These are phyloP conservation scores for Platycheirus rosarum DNA, from an alignment of 2,888 invertebrate genomes.

Conservation along the genomic window DNA sequence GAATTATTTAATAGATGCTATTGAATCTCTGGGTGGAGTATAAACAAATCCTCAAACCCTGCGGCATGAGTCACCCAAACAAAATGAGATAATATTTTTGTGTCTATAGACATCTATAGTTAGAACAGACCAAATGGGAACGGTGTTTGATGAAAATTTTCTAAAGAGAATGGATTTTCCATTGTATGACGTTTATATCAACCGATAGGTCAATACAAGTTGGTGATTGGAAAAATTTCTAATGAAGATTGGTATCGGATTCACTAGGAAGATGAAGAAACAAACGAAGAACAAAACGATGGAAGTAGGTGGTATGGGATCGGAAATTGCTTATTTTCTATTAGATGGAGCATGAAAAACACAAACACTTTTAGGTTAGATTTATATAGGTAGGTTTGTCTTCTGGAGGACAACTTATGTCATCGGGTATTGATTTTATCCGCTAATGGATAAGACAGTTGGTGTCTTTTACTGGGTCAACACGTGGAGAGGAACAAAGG, in stretches of 20 bases:
- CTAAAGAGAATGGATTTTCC: conserved; percentile 39
- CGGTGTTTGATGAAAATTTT: conserved; percentile 29
- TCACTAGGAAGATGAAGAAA: no score
- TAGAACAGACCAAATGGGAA: background rate
- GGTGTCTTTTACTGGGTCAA: no score
- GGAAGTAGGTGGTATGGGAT: background rate
- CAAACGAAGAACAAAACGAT: background rate
- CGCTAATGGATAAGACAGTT: conserved; percentile 41
- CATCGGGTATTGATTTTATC: conserved; percentile 23
- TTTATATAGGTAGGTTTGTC: background rate
- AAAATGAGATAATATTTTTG: no score
- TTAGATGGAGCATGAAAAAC: conserved; percentile 29
- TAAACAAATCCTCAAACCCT: conserved; percentile 24
- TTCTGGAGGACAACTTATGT: background rate
- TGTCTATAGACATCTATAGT: background rate
- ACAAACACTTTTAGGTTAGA: conserved; percentile 8
- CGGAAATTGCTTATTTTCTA: conserved; percentile 45
- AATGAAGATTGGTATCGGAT: conserved; percentile 30
- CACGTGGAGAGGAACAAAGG: no score
- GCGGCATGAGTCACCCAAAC: conserved; percentile 18
- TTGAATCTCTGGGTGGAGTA: conserved; percentile 40
- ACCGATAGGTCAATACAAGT: conserved; percentile 18
- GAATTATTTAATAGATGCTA: conserved; percentile 51
- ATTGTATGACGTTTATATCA: conserved; percentile 41
- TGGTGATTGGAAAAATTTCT: conserved; percentile 15